These are phyloP conservation scores for Caprella mutica DNA, from an alignment of 2,888 invertebrate genomes.

Conservation along the genomic window DNA sequence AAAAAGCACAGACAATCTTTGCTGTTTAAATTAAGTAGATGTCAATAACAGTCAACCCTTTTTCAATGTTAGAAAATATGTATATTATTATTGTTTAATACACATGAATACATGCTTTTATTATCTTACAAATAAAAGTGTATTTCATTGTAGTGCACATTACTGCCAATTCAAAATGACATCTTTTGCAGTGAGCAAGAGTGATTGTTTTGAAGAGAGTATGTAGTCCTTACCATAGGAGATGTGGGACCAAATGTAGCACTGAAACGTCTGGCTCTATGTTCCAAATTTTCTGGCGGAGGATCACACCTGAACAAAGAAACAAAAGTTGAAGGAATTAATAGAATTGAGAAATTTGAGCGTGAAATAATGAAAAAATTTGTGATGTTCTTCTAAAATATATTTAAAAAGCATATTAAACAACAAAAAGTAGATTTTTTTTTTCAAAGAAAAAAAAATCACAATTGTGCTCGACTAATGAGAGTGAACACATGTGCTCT, in stretches of 20 bases:
- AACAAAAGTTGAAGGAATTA: background rate
- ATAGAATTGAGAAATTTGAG: background rate
- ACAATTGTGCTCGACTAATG: too few relatives aligned
- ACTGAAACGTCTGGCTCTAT: constrained; percentile 68
- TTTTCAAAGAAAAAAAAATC: too few relatives aligned
- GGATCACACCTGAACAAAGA: background rate
- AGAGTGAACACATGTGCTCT: too few relatives aligned
- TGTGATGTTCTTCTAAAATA: too few relatives aligned
- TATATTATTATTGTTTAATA: background rate
- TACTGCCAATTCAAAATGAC: too few relatives aligned
- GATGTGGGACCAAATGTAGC: constrained; percentile 66
- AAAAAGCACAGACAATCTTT: too few relatives aligned
- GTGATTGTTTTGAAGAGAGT: too few relatives aligned
- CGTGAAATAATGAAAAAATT: too few relatives aligned
- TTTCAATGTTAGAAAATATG: background rate
- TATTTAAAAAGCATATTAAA: background rate
- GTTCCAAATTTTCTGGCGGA: constrained; percentile 7
- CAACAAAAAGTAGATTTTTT: too few relatives aligned
- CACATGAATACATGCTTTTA: background rate
- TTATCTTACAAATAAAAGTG: background rate
- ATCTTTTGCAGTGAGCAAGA: too few relatives aligned
- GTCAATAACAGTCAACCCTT: background rate
- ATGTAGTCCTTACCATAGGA: constrained; percentile 20
- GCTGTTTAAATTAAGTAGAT: background rate
- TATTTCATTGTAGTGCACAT: too few relatives aligned